phyloP scores from a whole-genome alignment of 92 coral and sea anemone species.

The Micromussa lordhowensis region DNA sequence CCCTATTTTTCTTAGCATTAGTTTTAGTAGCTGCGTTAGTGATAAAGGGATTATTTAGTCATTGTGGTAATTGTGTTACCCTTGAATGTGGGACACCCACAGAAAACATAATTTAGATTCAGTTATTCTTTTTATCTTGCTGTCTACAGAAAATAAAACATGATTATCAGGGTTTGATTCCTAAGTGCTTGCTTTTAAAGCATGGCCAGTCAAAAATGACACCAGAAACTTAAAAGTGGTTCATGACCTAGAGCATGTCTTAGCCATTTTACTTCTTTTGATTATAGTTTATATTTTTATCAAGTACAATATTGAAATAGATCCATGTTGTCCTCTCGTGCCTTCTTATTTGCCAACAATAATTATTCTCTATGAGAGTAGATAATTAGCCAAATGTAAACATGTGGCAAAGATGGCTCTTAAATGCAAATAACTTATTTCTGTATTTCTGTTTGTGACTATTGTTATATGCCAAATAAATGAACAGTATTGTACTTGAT shows the following conservation, averaged over 20 bases:
- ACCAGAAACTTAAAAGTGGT: not conserved
- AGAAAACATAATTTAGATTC: not conserved
- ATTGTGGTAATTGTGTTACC: not conserved
- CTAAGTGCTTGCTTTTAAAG: not conserved
- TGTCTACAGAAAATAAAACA: not conserved
- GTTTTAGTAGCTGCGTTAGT: not conserved
- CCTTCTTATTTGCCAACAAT: not conserved
- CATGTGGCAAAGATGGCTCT: not conserved
- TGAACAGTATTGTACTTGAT: not conserved
- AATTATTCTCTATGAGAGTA: not conserved
- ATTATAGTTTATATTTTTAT: not conserved
- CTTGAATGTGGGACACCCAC: constrained; percentile 1
- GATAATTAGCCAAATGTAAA: not conserved
- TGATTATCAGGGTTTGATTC: not conserved
- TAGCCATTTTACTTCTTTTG: not conserved
- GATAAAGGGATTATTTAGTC: constrained; percentile 5
- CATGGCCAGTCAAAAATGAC: not conserved
- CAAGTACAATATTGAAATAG: not conserved
- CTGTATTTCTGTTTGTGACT: not conserved
- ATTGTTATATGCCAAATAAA: not conserved
- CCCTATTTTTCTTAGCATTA: not conserved
- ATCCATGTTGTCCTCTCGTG: not conserved
- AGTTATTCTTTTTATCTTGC: not conserved
- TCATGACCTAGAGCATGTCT: not conserved
- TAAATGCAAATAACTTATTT: not conserved